Evolutionary conservation across 1,140 invertebrate genomes (phyloP), one percentile per base, ranked within the genome.

Genomic region (Triops longicaudatus): DNA sequence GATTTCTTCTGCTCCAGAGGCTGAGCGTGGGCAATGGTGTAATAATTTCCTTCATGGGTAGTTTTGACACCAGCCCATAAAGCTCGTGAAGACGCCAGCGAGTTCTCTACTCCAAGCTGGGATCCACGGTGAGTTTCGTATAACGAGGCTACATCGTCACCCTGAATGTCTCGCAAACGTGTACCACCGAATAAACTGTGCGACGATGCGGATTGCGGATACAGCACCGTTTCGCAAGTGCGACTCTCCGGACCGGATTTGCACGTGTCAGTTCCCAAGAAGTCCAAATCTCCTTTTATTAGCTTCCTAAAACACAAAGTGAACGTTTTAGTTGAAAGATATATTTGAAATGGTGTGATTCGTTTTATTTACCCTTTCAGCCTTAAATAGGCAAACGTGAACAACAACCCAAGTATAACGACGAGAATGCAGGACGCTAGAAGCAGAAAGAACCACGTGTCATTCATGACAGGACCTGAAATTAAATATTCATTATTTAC

Each of bases 401-500:
- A 91, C 28, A 94, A 84, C 26, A 93, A 83, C 5, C 91, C 89
- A 74, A 91, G 91, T 17, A 94, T 86, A 74, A 92, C 88, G 17
- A 93, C 87, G 9, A 93, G 89, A 73, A 93, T 88, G 80, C 91
- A 92, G 43, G 90, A 92, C 0, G 90, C 91, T 80, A 93, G 89
- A 71, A 92, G 82, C n/a, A 92, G 89, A 77, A 93, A 84, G 44
- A 93, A 87, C 92, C 92, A 93, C 0, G 92, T 92, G 81, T 93
- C 91, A 78, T 92, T 91, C 22, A 90, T 88, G 7, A 87, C 85
- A 10, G 88, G 81, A 50, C 82, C 82, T 83, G 79, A n/a, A 78
- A 77, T 71, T 26, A 76, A 79, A 37, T 9, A 78, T 37, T 78
- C 12, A 28, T 73, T 31, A 17, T 63, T 63, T n/a, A n/a, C n/a